A percentile compares a stretch with the other conserved stretches of the same genome.
Conservation (phyloP, 2,797 vertebrate genomes). For the Mallotus villosus region DNA sequence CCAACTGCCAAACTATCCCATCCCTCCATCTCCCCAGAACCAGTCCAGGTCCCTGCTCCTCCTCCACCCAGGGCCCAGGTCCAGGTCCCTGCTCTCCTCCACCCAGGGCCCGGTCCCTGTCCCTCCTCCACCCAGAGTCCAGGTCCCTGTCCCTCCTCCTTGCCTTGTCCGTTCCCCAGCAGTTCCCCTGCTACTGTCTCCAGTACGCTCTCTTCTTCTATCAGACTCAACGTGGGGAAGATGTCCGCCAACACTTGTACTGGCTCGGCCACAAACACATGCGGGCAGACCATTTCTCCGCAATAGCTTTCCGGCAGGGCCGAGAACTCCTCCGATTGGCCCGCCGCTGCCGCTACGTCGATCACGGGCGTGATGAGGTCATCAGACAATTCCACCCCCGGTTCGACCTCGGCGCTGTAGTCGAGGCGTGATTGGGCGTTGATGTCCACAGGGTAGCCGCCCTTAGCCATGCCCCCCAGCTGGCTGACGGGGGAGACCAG, state of each 20-base stretch:
- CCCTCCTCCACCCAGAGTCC: no score
- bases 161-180: slow-evolving; percentile 37
- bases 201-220: slow-evolving; percentile 55
- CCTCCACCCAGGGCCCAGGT: no score
- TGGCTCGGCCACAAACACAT: slow-evolving; percentile 56
- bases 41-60: not conserved
- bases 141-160: not conserved
- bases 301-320: slow-evolving; percentile 35
- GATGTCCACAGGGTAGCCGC: slow-evolving; percentile 67
- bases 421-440: slow-evolving; percentile 46
- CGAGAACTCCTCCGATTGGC: slow-evolving; percentile 47
- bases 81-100: not conserved
- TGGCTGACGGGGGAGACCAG: slow-evolving; percentile 21
- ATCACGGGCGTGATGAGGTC: slow-evolving; percentile 43
- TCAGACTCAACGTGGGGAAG: slow-evolving; percentile 60
- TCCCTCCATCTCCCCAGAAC: not conserved
- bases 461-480: slow-evolving; percentile 60
- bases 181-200: slow-evolving; percentile 55
- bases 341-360: slow-evolving; percentile 35
- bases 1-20: no score
- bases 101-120: no score
- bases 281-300: slow-evolving; percentile 25
- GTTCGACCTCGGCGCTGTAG: slow-evolving; percentile 39
- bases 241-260: slow-evolving; percentile 67
- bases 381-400: slow-evolving; percentile 42